Percentiles rank a stretch among this genome's conserved stretches.
Conservation (phyloP, 2,888 invertebrate species). For the Copidosoma aretas region DNA sequence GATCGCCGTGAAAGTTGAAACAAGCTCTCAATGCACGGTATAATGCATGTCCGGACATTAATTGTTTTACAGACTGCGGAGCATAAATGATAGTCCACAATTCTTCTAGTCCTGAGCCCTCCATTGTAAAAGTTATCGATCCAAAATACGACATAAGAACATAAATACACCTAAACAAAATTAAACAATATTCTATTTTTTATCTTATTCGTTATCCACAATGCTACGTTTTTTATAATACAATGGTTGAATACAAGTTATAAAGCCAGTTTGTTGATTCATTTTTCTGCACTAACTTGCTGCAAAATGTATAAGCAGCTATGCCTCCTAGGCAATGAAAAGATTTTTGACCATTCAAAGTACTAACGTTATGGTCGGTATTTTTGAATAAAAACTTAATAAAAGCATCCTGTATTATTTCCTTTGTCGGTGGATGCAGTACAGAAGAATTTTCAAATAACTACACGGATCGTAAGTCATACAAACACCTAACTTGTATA, state of each 20-base stretch:
- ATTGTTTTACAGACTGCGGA: conserved; percentile 47
- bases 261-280: conserved; percentile 10
- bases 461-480: too few species aligned
- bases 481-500: too few species aligned
- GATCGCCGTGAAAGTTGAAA: conserved; percentile 38
- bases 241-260: conserved; percentile 42
- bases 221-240: conserved; percentile 38
- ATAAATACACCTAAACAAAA: conserved; percentile 18
- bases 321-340: too few species aligned
- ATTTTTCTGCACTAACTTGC: too few species aligned
- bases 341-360: too few species aligned
- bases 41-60: conserved; percentile 18
- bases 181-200: conserved; percentile 24
- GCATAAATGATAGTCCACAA: conserved; percentile 7
- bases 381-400: too few species aligned
- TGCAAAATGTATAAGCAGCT: too few species aligned
- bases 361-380: too few species aligned
- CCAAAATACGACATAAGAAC: too few species aligned
- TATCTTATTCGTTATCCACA: conserved; percentile 8
- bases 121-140: not conserved
- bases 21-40: conserved; percentile 28
- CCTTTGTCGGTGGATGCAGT: too few species aligned
- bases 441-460: too few species aligned
- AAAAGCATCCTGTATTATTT: too few species aligned
- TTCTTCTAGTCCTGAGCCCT: not conserved